These are phyloP conservation scores for Crocallis elinguaria DNA, from an alignment of 2,888 invertebrate genomes.

Conservation along the genomic window DNA sequence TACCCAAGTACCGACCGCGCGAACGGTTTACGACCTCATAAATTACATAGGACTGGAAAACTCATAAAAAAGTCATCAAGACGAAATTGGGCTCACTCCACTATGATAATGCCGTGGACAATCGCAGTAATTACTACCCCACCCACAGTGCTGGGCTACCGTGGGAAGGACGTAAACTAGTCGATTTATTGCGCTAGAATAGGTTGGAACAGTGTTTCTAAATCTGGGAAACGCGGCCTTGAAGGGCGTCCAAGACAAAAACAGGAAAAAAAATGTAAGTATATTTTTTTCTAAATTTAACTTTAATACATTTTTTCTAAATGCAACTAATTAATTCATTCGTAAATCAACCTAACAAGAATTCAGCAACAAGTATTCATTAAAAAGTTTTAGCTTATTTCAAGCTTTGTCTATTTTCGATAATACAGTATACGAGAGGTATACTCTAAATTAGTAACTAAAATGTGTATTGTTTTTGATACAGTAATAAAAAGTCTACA, in stretches of 20 bases:
- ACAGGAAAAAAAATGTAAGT: no score
- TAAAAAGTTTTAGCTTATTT: no score
- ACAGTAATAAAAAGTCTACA: no score
- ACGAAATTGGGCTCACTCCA: conserved; percentile 77
- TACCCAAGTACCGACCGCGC: conserved; percentile 40
- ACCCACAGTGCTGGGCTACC: conserved; percentile 36
- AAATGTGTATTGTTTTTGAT: no score
- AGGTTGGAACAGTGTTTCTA: not conserved
- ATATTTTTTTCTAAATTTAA: no score
- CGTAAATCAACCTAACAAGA: no score
- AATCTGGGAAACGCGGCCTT: not conserved
- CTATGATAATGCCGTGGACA: conserved; percentile 73
- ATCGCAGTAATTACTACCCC: conserved; percentile 65
- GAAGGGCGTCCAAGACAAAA: not conserved
- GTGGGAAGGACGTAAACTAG: conserved; percentile 41
- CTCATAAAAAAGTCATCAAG: conserved; percentile 82
- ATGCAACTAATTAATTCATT: no score
- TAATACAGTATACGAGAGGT: no score
- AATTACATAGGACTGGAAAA: conserved; percentile 75
- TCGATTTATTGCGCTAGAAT: conserved; percentile 22
- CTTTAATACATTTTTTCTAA: no score
- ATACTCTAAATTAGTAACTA: no score
- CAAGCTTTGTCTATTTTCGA: no score
- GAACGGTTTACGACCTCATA: conserved; percentile 66
- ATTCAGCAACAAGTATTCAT: no score